These are phyloP conservation scores for Cettia cetti DNA, from an alignment of 2,113 vertebrate genomes.

Conservation along the genomic window DNA sequence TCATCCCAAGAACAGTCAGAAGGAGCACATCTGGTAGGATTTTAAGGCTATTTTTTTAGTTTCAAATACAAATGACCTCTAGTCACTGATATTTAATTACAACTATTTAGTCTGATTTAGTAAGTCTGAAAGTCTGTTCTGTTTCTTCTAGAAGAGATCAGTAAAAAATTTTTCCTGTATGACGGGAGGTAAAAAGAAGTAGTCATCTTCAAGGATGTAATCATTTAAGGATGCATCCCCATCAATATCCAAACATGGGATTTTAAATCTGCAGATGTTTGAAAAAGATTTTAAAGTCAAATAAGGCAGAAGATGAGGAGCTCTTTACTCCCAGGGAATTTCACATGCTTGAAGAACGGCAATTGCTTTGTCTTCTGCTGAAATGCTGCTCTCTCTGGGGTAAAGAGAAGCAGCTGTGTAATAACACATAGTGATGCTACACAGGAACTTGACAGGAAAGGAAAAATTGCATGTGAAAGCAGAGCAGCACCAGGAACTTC, in stretches of 20 bases:
- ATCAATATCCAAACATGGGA: not conserved
- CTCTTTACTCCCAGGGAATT: not conserved
- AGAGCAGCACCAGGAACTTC: not conserved
- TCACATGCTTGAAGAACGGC: constrained; percentile 11
- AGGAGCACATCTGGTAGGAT: not conserved
- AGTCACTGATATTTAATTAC: not conserved
- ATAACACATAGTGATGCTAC: not conserved
- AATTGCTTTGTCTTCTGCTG: constrained; percentile 24
- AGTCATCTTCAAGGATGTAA: not conserved
- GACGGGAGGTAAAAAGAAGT: not conserved
- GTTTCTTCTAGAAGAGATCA: not conserved
- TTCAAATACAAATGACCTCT: not conserved
- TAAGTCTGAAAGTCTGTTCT: not conserved
- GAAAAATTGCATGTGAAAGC: not conserved
- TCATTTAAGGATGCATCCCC: not conserved
- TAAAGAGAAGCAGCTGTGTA: constrained; percentile 21
- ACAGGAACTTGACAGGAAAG: constrained; percentile 28
- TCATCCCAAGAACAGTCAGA: not conserved
- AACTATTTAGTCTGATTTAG: not conserved
- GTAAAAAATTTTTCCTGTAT: not conserved
- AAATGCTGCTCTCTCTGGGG: constrained; percentile 5
- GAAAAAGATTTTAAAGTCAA: constrained; percentile 41
- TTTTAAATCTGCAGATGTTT: constrained; percentile 19
- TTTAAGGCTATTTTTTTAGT: not conserved
- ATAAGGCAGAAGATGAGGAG: constrained; percentile 28